These are phyloP conservation scores for Drosophila pseudoobscura DNA, from an alignment of 1,140 invertebrate genomes.

Conservation along the genomic window DNA sequence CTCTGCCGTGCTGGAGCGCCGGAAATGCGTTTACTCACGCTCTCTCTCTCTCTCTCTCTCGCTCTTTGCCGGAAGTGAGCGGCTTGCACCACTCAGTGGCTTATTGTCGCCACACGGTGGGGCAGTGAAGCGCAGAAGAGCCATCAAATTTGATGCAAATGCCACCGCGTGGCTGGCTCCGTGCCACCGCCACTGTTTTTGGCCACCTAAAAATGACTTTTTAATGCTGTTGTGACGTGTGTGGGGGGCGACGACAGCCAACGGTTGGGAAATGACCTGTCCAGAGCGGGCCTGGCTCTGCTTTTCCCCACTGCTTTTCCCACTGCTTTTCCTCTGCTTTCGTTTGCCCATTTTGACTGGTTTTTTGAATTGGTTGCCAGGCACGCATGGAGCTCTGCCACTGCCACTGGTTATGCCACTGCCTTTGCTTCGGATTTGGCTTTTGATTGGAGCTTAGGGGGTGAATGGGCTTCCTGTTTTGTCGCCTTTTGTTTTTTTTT, in stretches of 20 bases:
- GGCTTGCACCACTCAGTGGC: slow-evolving; percentile 46
- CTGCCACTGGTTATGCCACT: background rate
- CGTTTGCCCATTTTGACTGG: background rate
- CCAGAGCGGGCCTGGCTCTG: background rate
- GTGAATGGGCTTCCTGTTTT: slow-evolving; percentile 30
- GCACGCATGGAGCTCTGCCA: slow-evolving; percentile 26
- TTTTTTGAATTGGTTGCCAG: slow-evolving; percentile 27
- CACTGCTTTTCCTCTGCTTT: slow-evolving; percentile 5
- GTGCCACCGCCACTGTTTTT: slow-evolving; percentile 1
- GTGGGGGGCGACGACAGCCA: slow-evolving; percentile 13
- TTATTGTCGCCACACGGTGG: slow-evolving; percentile 11
- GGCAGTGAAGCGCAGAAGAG: slow-evolving; percentile 68
- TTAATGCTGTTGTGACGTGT: slow-evolving; percentile 41
- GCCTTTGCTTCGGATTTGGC: slow-evolving; percentile 17
- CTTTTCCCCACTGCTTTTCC: background rate
- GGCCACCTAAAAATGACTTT: slow-evolving; percentile 31
- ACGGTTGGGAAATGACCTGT: too few species aligned
- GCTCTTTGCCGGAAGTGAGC: slow-evolving; percentile 47
- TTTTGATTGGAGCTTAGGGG: slow-evolving; percentile 33
- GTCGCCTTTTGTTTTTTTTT: slow-evolving; percentile 40
- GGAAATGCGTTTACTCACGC: slow-evolving; percentile 6
- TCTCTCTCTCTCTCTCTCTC: too few species aligned
- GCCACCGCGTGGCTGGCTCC: slow-evolving; percentile 8
- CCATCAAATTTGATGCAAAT: slow-evolving; percentile 49
- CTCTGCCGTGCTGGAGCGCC: slow-evolving; percentile 25